Evolutionary conservation across 2,113 vertebrate species (phyloP).

Genomic region (Egretta garzetta): DNA sequence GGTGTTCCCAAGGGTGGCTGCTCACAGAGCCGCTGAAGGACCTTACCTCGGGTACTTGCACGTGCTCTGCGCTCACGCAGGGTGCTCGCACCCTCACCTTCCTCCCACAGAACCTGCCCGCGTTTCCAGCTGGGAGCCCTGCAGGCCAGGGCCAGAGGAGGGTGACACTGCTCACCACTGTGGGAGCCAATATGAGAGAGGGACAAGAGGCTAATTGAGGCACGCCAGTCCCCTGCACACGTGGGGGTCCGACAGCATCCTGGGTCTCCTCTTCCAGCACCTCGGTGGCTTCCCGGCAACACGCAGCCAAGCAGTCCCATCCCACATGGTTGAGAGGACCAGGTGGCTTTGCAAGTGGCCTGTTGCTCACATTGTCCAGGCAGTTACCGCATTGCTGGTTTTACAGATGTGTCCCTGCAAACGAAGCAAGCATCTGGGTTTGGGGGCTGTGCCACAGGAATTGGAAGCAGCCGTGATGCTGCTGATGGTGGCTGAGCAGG

Average conservation of each 20-base stretch:
- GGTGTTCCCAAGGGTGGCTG: background rate
- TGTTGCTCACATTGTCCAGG: background rate
- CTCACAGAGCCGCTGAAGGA: rapidly evolving
- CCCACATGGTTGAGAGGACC: background rate
- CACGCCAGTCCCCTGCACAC: rapidly evolving
- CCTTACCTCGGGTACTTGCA: background rate
- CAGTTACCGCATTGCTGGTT: background rate
- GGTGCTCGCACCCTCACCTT: background rate
- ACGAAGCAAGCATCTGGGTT: background rate
- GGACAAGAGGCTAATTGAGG: background rate
- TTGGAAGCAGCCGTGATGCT: background rate
- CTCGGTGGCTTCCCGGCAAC: background rate
- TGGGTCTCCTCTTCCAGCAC: background rate
- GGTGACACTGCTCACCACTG: background rate
- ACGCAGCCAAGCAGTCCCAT: background rate
- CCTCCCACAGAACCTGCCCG: background rate
- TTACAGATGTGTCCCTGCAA: background rate
- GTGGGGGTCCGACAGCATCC: rapidly evolving
- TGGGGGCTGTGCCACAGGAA: background rate
- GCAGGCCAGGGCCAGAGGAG: background rate
- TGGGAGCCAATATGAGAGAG: background rate
- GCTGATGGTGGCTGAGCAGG: background rate
- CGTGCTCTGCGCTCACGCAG: background rate
- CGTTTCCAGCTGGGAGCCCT: background rate
- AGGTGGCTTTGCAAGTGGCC: background rate